Conservation (phyloP, 2,113 vertebrate species). For the Prionailurus viverrinus region DNA sequence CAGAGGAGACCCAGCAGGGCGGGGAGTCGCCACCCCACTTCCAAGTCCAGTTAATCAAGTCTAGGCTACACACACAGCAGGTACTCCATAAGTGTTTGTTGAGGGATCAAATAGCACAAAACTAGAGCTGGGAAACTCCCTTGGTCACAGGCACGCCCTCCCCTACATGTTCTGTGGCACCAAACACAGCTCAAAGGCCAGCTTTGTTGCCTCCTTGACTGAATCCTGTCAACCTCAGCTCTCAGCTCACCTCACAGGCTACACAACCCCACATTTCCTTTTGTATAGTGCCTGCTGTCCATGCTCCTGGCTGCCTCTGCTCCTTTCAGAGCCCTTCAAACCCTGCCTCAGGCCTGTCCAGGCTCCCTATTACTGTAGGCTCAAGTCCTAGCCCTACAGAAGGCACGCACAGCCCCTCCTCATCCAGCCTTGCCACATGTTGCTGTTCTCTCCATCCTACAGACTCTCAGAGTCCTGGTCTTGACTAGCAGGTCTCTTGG, state of each 20-base stretch:
- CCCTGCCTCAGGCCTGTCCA: not conserved
- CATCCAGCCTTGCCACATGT: not conserved
- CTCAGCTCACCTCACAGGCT: not conserved
- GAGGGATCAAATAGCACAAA: not conserved
- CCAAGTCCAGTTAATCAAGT: not conserved
- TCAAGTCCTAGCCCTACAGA: not conserved
- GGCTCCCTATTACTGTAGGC: not conserved
- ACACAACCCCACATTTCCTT: not conserved
- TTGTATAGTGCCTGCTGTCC: not conserved
- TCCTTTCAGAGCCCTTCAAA: not conserved
- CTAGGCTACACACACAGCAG: not conserved
- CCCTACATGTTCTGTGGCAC: not conserved
- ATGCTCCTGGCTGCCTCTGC: not conserved
- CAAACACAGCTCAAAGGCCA: conserved; percentile 1
- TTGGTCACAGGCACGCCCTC: not conserved
- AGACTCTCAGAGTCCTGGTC: not conserved
- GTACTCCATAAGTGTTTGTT: not conserved
- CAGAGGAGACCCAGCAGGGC: not conserved
- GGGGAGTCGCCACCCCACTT: not conserved
- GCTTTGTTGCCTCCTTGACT: not conserved
- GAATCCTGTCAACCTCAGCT: not conserved
- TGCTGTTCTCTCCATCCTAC: not conserved
- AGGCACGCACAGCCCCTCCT: not conserved
- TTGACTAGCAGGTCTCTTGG: not conserved
- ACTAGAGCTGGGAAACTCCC: conserved; percentile 44